These are phyloP conservation scores for Neoscelio sp. DNA, from an alignment of 2,888 invertebrate genomes.

Conservation along the genomic window DNA sequence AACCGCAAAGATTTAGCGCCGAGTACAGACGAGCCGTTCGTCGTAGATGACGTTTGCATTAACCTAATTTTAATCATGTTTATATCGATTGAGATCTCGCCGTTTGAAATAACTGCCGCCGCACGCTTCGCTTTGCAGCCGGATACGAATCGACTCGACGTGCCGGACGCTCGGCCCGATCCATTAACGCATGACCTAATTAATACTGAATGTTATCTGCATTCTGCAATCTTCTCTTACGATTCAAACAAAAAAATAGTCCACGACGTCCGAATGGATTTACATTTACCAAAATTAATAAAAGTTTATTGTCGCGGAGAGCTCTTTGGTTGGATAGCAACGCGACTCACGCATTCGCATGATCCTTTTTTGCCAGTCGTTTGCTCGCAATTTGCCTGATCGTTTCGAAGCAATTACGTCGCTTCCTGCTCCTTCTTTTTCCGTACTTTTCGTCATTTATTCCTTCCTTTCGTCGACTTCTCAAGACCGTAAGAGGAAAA, in stretches of 20 bases:
- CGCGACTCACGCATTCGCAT: background rate
- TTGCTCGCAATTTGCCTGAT: conserved; percentile 36
- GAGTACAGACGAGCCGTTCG: conserved; percentile 9
- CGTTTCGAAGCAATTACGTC: conserved; percentile 53
- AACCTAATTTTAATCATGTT: conserved; percentile 64
- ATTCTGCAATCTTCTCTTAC: conserved; percentile 27
- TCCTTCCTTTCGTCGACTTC: conserved; percentile 59
- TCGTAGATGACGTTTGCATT: conserved; percentile 56
- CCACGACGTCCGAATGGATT: conserved; percentile 4
- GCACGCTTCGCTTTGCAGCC: conserved; percentile 58
- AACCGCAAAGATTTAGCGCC: conserved; percentile 14
- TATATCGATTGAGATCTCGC: conserved; percentile 58
- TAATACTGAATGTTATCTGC: conserved; percentile 54
- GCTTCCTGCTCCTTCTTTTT: conserved; percentile 52
- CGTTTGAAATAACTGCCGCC: conserved; percentile 53
- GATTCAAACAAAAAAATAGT: conserved; percentile 20
- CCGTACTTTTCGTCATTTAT: conserved; percentile 49
- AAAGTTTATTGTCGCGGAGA: background rate
- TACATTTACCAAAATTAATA: conserved; percentile 13
- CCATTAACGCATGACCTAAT: conserved; percentile 65
- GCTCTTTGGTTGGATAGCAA: too few relatives aligned
- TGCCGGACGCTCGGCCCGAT: conserved; percentile 61
- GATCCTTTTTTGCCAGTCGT: conserved; percentile 13
- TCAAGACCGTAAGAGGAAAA: conserved; percentile 35
- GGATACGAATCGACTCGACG: conserved; percentile 64